Evolutionary conservation across 1,140 invertebrate genomes (phyloP).

Genomic region (Dendrolimus punctatus): DNA sequence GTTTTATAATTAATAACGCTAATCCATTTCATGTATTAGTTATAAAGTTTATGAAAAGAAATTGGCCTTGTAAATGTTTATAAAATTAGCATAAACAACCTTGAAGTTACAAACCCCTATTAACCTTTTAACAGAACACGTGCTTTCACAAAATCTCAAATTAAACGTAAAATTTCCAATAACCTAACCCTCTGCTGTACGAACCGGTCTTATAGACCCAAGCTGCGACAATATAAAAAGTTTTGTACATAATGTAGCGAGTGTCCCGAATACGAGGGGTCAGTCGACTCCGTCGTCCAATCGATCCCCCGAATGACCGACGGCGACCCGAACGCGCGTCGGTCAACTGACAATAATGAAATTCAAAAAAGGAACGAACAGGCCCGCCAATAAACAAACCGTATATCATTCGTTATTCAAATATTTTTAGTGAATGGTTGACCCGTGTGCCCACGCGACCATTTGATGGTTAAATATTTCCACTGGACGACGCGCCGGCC

Average conservation of each 20-base stretch:
- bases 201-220: conserved; percentile 41
- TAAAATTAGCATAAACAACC: neutral
- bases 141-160: conserved; percentile 53
- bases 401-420: conserved; percentile 70
- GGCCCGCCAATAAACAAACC: conserved; percentile 69
- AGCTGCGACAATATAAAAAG: conserved; percentile 65
- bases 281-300: conserved; percentile 26
- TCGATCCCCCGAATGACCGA: conserved; percentile 42
- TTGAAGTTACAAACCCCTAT: conserved; percentile 3
- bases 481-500: conserved; percentile 43
- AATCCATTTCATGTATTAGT: neutral
- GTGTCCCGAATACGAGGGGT: conserved; percentile 38
- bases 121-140: conserved; percentile 34
- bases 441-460: conserved; percentile 64
- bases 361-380: conserved; percentile 57
- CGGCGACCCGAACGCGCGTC: conserved; percentile 49
- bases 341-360: conserved; percentile 52
- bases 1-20: too few species aligned
- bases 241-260: conserved; percentile 57
- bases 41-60: neutral
- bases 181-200: conserved; percentile 18
- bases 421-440: conserved; percentile 63
- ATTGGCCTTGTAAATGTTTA: neutral
- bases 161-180: conserved; percentile 65
- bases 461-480: conserved; percentile 66